Percentiles rank a stretch among this genome's conserved stretches.
Evolutionary conservation across 2,113 vertebrate species (phyloP).

Genomic region (Petrocephalus microphthalmus): DNA sequence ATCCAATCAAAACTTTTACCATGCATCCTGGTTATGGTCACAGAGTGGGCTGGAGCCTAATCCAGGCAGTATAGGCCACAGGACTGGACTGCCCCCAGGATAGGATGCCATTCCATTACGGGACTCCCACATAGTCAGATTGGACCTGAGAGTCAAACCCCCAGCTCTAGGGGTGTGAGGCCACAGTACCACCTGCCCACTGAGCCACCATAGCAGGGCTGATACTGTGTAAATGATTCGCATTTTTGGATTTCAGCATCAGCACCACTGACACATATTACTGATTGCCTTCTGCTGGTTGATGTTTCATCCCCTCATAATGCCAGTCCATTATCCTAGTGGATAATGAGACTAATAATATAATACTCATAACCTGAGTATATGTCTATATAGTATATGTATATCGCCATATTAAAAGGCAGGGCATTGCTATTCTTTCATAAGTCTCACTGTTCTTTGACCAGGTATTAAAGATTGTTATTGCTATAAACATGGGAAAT

Average conservation of each 20-base stretch:
- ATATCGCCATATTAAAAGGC: neutral
- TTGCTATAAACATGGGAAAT: neutral
- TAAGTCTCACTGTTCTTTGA: neutral
- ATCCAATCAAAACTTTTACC: neutral
- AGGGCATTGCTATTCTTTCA: neutral
- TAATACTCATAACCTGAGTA: neutral
- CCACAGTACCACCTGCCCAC: neutral
- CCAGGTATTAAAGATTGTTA: neutral
- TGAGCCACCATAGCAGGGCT: neutral
- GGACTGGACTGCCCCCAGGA: neutral
- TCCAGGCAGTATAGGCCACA: neutral
- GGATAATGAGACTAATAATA: neutral
- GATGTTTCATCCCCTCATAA: neutral
- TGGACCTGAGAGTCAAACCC: neutral
- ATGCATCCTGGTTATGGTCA: neutral
- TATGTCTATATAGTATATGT: no score
- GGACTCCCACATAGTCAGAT: neutral
- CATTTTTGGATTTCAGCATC: neutral
- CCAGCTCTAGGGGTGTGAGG: neutral
- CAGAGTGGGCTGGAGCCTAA: neutral
- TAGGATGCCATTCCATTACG: neutral
- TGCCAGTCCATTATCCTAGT: neutral
- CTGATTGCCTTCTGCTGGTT: neutral
- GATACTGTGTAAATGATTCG: neutral
- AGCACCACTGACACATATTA: neutral